Evolutionary conservation across 1,140 invertebrate genomes (phyloP), one percentile per base, ranked within the genome.

Genomic region (Drosophila oshimai): DNA sequence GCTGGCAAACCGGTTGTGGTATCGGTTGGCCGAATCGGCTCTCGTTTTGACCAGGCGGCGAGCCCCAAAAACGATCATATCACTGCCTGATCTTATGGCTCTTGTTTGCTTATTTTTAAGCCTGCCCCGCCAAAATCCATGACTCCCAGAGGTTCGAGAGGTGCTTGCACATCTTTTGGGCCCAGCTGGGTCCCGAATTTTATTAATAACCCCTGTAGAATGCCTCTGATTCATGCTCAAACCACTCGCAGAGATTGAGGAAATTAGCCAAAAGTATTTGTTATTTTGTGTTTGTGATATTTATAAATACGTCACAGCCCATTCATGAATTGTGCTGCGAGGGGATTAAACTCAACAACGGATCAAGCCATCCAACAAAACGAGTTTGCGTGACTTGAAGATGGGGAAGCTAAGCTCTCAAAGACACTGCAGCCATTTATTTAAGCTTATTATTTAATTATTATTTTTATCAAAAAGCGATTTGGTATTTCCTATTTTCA

Each of bases 1-100:
- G 79, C 79, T 84, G 80, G 54, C 6, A 80, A 86, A 86, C 80
- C 81, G 80, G 75, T 74, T 44, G 17, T 17, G 17, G 57, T 26
- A 20, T 49, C 24, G 15, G 46, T 6, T 28, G 6, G 36, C 33
- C 18, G 55, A 34, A 47, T 65, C 57, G 50, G 50, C 15, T 50
- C 17, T 58, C 15, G 20, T 7, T 5, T n/a, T 33, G 47, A 26
- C 18, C 47, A 15, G 24, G 18, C 47, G 62, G 62, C 61, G 64
- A 68, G 64, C 64, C 61, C 60, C 60, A 12, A 67, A 12, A 67
- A 53, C 58, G 34, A 31, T 50, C 60, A 41, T 67, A 62, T 62
- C 58, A 4, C 9, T 33, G 29, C 58, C 28, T 20, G 58, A 62
- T 62, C 58, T 62, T 62, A 61, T 60, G 58, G 58, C 58, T 57